Conservation (phyloP, 2,888 invertebrate genomes). For the Coelopa pilipes region DNA sequence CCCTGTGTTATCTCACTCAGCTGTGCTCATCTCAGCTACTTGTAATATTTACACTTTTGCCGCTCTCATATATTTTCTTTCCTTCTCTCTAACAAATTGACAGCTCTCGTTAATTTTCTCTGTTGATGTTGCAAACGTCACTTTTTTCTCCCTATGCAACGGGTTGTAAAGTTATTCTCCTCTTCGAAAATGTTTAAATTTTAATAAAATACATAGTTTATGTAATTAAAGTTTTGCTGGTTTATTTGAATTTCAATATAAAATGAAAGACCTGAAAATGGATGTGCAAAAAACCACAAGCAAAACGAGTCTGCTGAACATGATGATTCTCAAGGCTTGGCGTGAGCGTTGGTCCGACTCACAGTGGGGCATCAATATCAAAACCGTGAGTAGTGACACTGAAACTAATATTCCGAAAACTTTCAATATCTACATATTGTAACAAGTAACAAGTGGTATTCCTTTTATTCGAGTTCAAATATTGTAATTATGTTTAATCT, state of each 20-base stretch:
- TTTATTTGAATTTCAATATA: neutral
- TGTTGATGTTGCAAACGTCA: conserved; percentile 9
- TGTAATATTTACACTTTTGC: no score
- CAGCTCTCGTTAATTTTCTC: neutral
- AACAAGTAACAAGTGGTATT: neutral
- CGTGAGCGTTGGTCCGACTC: conserved; percentile 94
- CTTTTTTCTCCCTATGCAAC: no score
- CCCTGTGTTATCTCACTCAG: no score
- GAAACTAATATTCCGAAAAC: neutral
- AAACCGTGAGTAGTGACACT: conserved; percentile 73
- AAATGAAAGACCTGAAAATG: conserved; percentile 70
- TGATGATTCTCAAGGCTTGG: conserved; percentile 77
- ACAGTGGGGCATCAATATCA: conserved; percentile 96
- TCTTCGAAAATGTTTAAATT: neutral
- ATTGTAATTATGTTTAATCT: conserved; percentile 23
- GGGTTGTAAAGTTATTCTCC: neutral
- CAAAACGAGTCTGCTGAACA: conserved; percentile 82
- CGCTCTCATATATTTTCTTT: no score
- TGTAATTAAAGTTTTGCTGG: neutral
- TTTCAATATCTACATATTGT: neutral
- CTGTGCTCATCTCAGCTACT: no score
- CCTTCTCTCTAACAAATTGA: no score
- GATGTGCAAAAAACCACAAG: conserved; percentile 82
- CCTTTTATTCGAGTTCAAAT: conserved; percentile 12
- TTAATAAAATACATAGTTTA: neutral